Conservation (phyloP, 2,888 invertebrate genomes). For the Torymus tubicola region DNA sequence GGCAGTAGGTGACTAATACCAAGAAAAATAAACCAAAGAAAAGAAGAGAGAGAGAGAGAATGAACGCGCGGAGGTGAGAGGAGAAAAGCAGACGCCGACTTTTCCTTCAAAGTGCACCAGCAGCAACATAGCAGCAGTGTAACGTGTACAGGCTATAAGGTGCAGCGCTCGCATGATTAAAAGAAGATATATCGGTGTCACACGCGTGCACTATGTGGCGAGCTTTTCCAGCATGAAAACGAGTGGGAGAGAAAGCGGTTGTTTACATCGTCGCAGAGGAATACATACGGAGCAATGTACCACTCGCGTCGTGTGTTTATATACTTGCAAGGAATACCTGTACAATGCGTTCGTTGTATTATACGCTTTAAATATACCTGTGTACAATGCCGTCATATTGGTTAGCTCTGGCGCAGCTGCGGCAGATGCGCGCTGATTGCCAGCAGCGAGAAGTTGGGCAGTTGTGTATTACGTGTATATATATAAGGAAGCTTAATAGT, state of each 20-base stretch:
- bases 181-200: conserved; percentile 15
- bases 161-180: conserved; percentile 6
- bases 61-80: background rate
- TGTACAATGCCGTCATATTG: no score
- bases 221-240: conserved; percentile 27
- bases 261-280: conserved; percentile 33
- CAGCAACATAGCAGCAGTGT: background rate
- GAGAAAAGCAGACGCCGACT: background rate
- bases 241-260: conserved; percentile 42
- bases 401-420: no score
- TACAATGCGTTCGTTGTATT: no score
- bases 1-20: background rate
- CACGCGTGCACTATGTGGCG: background rate
- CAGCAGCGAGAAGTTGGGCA: no score
- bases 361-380: no score
- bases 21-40: background rate
- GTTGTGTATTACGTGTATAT: no score
- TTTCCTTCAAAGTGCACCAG: conserved; percentile 21
- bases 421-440: background rate
- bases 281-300: background rate
- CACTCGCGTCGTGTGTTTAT: no score
- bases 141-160: background rate
- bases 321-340: no score
- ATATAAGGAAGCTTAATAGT: no score
- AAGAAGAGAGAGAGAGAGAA: background rate